Base-by-base conservation (phyloP, 2,113 vertebrate genomes). In the Trichomycterus rosablanca region DNA sequence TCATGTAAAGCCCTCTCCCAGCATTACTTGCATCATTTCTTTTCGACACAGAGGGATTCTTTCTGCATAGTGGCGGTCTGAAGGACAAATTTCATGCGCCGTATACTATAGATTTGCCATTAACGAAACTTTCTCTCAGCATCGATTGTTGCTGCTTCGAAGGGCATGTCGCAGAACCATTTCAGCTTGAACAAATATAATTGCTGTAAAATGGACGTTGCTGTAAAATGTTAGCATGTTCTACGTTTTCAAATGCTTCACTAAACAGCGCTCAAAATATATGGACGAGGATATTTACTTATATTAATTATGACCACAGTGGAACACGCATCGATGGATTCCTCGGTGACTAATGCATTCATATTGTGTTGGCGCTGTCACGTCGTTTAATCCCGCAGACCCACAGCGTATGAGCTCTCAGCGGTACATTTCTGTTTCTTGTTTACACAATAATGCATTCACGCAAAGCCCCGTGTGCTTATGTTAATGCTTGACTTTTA, bases 401-500 rank as follows among this genome's bases (percentile, higher is more conserved):
- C 4, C 18, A 5, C 7, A 34, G 10, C 10, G 5, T 10, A 1
- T 34, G 30, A 34, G 5, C 39, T 16, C 52, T 24, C 30, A 24
- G 42, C 35, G 40, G 28, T 46, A 23, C 15, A 37, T 58, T 67
- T 32, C 50, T 42, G 39, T 53, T 39, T 37, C 40, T 63, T 72
- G 58, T 72, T 66, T 71, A 51, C 59, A 66, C 44, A 37, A 22
- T 62, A 61, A 56, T 45, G 52, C 35, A 48, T 45, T 16, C 18
- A 8, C 42, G 52, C 58, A 39, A 45, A 46, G 53, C 46, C 26
- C 35, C 9, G 23, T 63, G 52, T 52, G 39, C 58, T 58, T 67
- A 66, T 71, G 58, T 62, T 56, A 67, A 71, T 71, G 58, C 52
- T 46, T 67, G 63, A 62, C 39, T 67, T 52, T 67, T 71, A 57